These are phyloP conservation scores for Rhineura floridana DNA, from an alignment of 2,113 vertebrate genomes.

Conservation along the genomic window DNA sequence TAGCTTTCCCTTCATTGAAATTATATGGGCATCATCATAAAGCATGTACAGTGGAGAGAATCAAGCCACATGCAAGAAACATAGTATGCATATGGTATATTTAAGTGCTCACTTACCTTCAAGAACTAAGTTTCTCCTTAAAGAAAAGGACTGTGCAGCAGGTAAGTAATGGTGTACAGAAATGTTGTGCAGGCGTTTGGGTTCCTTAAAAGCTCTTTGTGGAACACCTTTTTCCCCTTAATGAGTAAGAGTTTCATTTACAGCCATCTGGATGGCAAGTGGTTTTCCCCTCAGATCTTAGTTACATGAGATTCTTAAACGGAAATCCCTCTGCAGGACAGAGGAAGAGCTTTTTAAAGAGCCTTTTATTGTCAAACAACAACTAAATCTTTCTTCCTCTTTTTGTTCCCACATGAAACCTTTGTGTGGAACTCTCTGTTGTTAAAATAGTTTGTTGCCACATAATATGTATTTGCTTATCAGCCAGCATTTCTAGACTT, in stretches of 20 bases:
- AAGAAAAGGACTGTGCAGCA: slow-evolving; percentile 14
- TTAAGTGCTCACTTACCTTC: slow-evolving; percentile 72
- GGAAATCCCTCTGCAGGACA: slow-evolving; percentile 69
- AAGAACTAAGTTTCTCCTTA: slow-evolving; percentile 32
- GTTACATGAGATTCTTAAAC: slow-evolving; percentile 60
- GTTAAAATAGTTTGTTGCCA: slow-evolving; percentile 66
- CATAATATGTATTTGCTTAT: slow-evolving; percentile 28
- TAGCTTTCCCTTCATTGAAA: rapidly evolving
- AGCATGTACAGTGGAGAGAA: background rate
- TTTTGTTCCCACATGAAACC: slow-evolving; percentile 74
- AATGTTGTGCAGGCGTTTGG: slow-evolving; percentile 39
- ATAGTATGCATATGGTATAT: background rate
- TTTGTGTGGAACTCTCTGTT: slow-evolving; percentile 66
- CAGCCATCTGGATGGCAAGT: slow-evolving; percentile 57
- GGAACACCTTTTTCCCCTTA: slow-evolving; percentile 26
- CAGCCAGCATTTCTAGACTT: slow-evolving; percentile 24
- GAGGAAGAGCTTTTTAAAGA: slow-evolving; percentile 62
- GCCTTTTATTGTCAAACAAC: slow-evolving; percentile 58
- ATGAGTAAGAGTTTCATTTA: slow-evolving; percentile 53
- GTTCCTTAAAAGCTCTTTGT: slow-evolving; percentile 33
- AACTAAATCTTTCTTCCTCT: slow-evolving; percentile 74
- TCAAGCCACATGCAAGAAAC: slow-evolving; percentile 9
- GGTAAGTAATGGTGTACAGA: slow-evolving; percentile 36
- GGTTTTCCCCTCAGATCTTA: slow-evolving; percentile 43
- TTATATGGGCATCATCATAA: background rate